These are phyloP conservation scores for Hanleya hanleyi DNA, from an alignment of 2,888 invertebrate genomes.

Conservation along the genomic window DNA sequence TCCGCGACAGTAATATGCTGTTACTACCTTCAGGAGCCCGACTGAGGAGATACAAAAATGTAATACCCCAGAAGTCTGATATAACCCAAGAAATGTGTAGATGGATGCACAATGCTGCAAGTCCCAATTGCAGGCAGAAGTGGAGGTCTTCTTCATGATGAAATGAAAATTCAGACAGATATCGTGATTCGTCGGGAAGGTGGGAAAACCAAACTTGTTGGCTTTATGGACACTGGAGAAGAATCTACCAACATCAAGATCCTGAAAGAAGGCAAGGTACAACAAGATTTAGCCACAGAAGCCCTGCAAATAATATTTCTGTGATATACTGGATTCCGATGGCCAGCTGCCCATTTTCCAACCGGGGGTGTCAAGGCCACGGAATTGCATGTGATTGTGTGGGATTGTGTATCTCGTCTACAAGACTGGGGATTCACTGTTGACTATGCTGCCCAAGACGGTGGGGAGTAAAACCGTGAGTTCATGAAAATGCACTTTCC, in stretches of 20 bases:
- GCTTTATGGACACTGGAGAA: constrained; percentile 19
- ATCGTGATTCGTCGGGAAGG: constrained; percentile 20
- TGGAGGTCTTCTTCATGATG: constrained; percentile 25
- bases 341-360: background rate
- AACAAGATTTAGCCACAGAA: background rate
- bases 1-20: too few relatives aligned
- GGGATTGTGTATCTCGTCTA: background rate
- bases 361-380: background rate
- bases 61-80: too few relatives aligned
- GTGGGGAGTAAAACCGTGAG: background rate
- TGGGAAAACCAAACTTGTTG: constrained; percentile 7
- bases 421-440: constrained; percentile 1
- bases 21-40: too few relatives aligned
- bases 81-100: constrained; percentile 8
- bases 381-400: background rate
- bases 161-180: constrained; percentile 20
- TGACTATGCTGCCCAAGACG: background rate
- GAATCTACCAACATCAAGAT: constrained; percentile 3
- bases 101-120: constrained; percentile 15
- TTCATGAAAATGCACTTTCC: background rate
- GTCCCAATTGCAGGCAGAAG: constrained; percentile 9
- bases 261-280: background rate
- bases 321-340: background rate
- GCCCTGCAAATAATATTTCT: background rate
- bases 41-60: too few relatives aligned